Conservation (phyloP, 2,113 vertebrate species). For the Chionodraco myersi region DNA sequence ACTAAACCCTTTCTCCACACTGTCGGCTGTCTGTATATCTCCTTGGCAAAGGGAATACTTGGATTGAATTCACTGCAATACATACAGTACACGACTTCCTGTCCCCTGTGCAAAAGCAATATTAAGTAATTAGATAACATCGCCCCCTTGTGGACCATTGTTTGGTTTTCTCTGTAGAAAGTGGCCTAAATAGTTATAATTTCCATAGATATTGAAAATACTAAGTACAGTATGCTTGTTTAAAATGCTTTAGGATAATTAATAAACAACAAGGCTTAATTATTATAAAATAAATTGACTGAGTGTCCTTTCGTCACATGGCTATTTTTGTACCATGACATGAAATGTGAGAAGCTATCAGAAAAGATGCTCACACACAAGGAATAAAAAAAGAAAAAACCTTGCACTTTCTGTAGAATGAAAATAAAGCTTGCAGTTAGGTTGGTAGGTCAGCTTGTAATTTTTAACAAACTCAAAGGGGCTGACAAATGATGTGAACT, state of each 20-base stretch:
- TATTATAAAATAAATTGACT: neutral
- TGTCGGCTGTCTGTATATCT: slow-evolving; percentile 1
- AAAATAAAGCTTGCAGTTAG: neutral
- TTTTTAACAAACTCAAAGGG: slow-evolving; percentile 11
- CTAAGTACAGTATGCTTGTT: neutral
- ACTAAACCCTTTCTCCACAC: slow-evolving; percentile 7
- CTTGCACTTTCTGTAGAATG: neutral
- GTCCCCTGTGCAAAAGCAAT: neutral
- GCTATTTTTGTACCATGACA: slow-evolving; percentile 52
- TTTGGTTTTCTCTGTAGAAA: neutral
- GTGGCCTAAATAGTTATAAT: neutral
- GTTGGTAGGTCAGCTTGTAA: neutral
- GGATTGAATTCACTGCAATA: slow-evolving; percentile 15
- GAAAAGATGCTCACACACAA: neutral
- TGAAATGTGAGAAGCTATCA: slow-evolving; percentile 45
- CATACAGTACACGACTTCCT: neutral
- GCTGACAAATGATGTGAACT: slow-evolving; percentile 26
- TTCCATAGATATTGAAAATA: neutral
- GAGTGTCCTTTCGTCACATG: neutral
- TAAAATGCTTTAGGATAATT: neutral
- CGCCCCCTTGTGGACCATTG: slow-evolving; percentile 53
- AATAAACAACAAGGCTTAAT: neutral
- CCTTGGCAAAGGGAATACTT: slow-evolving; percentile 6
- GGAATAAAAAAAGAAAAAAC: neutral
- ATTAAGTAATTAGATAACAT: slow-evolving; percentile 23